Conservation (phyloP, 2,888 invertebrate genomes). For the Pristionchus maxplancki region DNA sequence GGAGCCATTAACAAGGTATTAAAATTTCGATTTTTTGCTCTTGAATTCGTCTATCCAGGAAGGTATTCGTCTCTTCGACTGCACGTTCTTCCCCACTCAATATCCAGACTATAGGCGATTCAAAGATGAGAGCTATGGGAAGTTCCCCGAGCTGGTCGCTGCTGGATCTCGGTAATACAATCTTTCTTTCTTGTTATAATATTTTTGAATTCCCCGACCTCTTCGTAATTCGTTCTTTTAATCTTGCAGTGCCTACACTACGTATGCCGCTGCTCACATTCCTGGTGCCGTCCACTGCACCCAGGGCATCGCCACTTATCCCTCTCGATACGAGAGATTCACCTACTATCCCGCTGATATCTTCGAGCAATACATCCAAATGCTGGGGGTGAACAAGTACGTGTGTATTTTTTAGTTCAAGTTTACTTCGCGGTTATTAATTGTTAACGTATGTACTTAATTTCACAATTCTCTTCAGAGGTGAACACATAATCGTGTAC, state of each 20-base stretch:
- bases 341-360: conserved; percentile 63
- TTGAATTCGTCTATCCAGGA: background rate
- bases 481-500: conserved; percentile 63
- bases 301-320: conserved; percentile 64
- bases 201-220: background rate
- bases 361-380: conserved; percentile 65
- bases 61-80: conserved; percentile 54
- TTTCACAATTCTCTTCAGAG: conserved; percentile 20
- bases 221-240: background rate
- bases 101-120: conserved; percentile 55
- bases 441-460: no score
- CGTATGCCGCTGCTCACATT: conserved; percentile 55
- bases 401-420: background rate
- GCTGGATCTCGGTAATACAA: conserved; percentile 38
- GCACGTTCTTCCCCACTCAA: conserved; percentile 51
- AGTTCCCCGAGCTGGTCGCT: conserved; percentile 58
- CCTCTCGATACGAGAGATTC: conserved; percentile 58
- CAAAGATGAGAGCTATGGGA: conserved; percentile 58
- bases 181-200: background rate
- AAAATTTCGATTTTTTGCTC: background rate
- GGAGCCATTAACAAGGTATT: conserved; percentile 48
- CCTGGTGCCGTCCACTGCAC: conserved; percentile 62
- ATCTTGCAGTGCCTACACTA: background rate
- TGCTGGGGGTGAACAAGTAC: conserved; percentile 60
- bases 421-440: no score